These are phyloP conservation scores for Trileptium ribeirensis DNA, from an alignment of 2,888 invertebrate species.

Conservation along the genomic window DNA sequence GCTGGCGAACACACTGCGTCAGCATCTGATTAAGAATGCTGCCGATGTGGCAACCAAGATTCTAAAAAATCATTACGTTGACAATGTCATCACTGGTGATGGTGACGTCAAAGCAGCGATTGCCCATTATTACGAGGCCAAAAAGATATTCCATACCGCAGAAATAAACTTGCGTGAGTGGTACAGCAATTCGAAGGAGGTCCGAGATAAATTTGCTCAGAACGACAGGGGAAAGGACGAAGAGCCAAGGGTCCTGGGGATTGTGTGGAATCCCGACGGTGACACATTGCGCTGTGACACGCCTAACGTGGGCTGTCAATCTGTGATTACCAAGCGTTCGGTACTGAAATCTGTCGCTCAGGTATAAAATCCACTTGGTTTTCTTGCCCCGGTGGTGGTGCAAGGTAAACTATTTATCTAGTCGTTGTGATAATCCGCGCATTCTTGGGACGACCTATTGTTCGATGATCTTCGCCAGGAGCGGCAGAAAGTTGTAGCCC, in stretches of 20 bases:
- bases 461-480: background rate
- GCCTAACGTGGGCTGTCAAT: background rate
- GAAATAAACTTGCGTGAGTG: conserved; percentile 10
- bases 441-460: background rate
- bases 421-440: background rate
- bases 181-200: background rate
- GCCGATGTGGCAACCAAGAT: background rate
- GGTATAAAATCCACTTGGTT: background rate
- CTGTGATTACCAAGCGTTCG: background rate
- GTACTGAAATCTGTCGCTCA: background rate
- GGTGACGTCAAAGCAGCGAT: background rate
- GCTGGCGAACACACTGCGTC: background rate
- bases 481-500: background rate
- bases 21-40: background rate
- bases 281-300: background rate
- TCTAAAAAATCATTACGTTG: background rate
- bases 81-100: conserved; percentile 4
- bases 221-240: background rate
- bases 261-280: background rate
- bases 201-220: background rate
- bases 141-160: background rate
- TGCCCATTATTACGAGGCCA: background rate
- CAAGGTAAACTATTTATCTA: background rate
- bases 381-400: background rate
- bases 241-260: background rate